Percentiles rank a stretch among this genome's conserved stretches.
phyloP scores from a whole-genome alignment of 2,113 vertebrate genomes.

The Solea senegalensis region DNA sequence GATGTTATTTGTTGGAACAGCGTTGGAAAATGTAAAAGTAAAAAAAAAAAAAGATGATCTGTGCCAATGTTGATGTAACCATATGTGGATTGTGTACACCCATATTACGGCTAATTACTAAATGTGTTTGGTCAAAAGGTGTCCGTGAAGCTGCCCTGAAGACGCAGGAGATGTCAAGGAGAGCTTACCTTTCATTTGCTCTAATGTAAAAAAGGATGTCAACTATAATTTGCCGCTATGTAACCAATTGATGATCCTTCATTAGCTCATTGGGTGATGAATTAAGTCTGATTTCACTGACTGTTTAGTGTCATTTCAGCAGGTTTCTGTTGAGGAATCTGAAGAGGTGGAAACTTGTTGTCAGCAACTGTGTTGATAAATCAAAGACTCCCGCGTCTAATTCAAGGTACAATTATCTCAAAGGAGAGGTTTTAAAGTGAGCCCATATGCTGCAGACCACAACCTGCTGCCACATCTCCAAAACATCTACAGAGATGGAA shows the following conservation, averaged over 20 bases:
- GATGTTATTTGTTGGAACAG: slow-evolving; percentile 54
- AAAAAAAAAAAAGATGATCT: slow-evolving; percentile 24
- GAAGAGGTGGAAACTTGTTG: slow-evolving; percentile 58
- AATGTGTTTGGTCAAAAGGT: slow-evolving; percentile 41
- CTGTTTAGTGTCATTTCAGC: slow-evolving; percentile 26
- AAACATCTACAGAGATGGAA: slow-evolving; percentile 59
- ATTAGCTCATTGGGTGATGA: slow-evolving; percentile 44
- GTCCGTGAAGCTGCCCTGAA: slow-evolving; percentile 24
- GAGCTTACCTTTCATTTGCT: slow-evolving; percentile 44
- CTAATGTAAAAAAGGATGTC: slow-evolving; percentile 24
- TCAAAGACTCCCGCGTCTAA: slow-evolving; percentile 54
- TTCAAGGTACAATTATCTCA: slow-evolving; percentile 68
- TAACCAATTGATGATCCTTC: neutral
- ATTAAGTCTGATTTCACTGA: slow-evolving; percentile 11
- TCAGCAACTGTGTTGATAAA: slow-evolving; percentile 59
- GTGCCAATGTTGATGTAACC: slow-evolving; percentile 52
- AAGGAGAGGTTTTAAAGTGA: slow-evolving; percentile 67
- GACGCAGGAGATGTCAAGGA: slow-evolving; percentile 51
- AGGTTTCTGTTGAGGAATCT: slow-evolving; percentile 51
- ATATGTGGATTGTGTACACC: slow-evolving; percentile 46
- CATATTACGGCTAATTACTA: slow-evolving; percentile 57
- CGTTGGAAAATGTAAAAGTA: slow-evolving; percentile 54
- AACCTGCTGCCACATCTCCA: slow-evolving; percentile 68
- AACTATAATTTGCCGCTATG: no score
- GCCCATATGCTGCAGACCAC: slow-evolving; percentile 70